phyloP scores from a whole-genome alignment of 2,888 invertebrate species.

The Athrips mouffetella region DNA sequence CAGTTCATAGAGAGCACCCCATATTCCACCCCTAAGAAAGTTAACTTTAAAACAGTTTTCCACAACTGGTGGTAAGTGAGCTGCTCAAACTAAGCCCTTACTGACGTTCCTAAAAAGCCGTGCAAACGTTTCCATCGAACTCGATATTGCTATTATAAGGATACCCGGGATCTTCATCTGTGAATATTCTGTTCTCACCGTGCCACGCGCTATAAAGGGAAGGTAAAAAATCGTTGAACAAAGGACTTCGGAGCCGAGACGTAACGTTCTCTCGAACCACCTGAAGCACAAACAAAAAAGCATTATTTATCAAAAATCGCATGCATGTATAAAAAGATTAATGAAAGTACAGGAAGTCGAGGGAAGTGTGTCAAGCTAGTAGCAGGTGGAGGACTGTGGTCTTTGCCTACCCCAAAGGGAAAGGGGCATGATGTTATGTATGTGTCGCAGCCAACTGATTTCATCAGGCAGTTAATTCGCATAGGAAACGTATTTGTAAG shows the following conservation, averaged over 20 bases:
- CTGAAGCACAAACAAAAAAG: constrained; percentile 39
- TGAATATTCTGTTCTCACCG: constrained; percentile 38
- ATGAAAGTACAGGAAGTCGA: neutral
- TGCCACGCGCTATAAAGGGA: constrained; percentile 64
- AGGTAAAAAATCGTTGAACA: constrained; percentile 72
- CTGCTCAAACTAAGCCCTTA: constrained; percentile 10
- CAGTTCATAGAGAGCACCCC: no score
- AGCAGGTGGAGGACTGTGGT: no score
- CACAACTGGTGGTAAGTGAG: neutral
- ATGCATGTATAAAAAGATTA: neutral
- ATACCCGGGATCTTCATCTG: constrained; percentile 39
- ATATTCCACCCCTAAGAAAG: no score
- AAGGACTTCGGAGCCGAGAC: constrained; percentile 46
- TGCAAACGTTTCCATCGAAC: constrained; percentile 67
- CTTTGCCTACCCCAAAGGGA: no score
- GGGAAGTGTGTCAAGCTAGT: no score
- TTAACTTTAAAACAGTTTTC: no score
- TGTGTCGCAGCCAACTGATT: no score
- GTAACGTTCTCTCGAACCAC: constrained; percentile 56
- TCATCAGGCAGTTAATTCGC: no score
- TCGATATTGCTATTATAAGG: constrained; percentile 51
- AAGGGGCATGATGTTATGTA: no score
- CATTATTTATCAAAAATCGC: neutral
- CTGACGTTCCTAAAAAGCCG: constrained; percentile 50
- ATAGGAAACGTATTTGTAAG: no score